phyloP scores from a whole-genome alignment of 2,113 vertebrate genomes.

The Prochilodus magdalenae region DNA sequence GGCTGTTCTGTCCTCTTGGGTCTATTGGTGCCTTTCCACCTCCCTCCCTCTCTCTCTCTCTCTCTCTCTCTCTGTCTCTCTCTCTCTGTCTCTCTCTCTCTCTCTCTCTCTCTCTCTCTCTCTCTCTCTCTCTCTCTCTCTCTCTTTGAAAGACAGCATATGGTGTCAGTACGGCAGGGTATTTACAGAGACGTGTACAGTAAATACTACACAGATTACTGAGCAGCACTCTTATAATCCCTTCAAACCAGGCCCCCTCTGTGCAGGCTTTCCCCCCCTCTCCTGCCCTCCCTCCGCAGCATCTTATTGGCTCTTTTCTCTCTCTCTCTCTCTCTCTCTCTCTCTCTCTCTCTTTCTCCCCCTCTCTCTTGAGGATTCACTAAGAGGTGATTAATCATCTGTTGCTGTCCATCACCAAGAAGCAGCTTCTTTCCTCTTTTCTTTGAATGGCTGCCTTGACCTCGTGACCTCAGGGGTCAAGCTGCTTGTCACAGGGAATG shows the following conservation, averaged over 20 bases:
- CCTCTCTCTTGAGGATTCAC: slow-evolving; percentile 15
- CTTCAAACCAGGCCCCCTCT: slow-evolving; percentile 50
- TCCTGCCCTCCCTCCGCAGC: slow-evolving; percentile 3
- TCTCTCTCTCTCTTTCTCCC: not conserved
- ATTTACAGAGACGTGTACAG: slow-evolving; percentile 64
- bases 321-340: not conserved
- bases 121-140: not conserved
- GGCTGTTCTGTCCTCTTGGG: not conserved
- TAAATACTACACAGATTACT: slow-evolving; percentile 69
- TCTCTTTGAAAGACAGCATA: slow-evolving; percentile 47
- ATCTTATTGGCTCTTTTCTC: slow-evolving; percentile 49
- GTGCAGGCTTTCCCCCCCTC: slow-evolving; percentile 36
- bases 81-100: slow-evolving; percentile 20
- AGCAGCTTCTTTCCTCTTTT: slow-evolving; percentile 12
- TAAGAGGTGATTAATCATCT: slow-evolving; percentile 51
- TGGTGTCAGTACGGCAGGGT: slow-evolving; percentile 59
- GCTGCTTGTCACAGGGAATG: not conserved
- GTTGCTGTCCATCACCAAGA: slow-evolving; percentile 41
- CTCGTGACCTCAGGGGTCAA: slow-evolving; percentile 48
- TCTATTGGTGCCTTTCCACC: not conserved
- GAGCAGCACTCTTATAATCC: slow-evolving; percentile 58
- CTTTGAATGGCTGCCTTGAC: not conserved
- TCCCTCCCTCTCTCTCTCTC: not conserved
- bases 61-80: not conserved
- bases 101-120: slow-evolving; percentile 2